These are phyloP conservation scores for Lingula anatina DNA, from an alignment of 2,888 invertebrate species.

Conservation along the genomic window DNA sequence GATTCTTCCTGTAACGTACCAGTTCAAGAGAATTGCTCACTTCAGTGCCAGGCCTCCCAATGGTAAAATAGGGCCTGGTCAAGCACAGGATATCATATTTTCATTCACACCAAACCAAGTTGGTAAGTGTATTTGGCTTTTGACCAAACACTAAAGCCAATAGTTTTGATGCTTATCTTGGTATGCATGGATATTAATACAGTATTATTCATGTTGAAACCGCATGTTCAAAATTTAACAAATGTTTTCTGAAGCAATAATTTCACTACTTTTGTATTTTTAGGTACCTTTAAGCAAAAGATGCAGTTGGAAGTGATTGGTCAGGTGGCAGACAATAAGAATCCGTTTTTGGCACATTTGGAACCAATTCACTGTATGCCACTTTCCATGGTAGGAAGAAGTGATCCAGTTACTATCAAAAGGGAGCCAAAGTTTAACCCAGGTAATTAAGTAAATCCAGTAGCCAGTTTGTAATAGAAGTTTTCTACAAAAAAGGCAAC, in stretches of 20 bases:
- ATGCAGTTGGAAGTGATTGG: constrained; percentile 46
- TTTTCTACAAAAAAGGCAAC: too few relatives aligned
- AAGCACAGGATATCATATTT: constrained; percentile 42
- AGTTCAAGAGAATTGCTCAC: constrained; percentile 48
- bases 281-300: constrained; percentile 45
- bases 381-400: constrained; percentile 34
- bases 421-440: constrained; percentile 42
- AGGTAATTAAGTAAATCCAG: constrained; percentile 28
- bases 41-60: constrained; percentile 41
- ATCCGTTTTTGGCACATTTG: constrained; percentile 37
- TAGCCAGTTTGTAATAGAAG: too few relatives aligned
- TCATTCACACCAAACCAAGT: constrained; percentile 51
- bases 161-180: not conserved
- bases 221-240: not conserved
- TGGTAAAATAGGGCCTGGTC: constrained; percentile 41
- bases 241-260: too few relatives aligned
- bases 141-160: constrained; percentile 1
- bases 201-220: not conserved
- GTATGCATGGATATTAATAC: not conserved
- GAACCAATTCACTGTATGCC: constrained; percentile 42
- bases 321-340: constrained; percentile 39
- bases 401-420: constrained; percentile 36
- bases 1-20: constrained; percentile 38
- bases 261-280: too few relatives aligned
- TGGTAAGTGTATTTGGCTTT: constrained; percentile 25